Percentiles rank a stretch among this genome's conserved stretches.
Conservation (phyloP, 1,140 invertebrate species). For the Drosophila grimshawi region DNA sequence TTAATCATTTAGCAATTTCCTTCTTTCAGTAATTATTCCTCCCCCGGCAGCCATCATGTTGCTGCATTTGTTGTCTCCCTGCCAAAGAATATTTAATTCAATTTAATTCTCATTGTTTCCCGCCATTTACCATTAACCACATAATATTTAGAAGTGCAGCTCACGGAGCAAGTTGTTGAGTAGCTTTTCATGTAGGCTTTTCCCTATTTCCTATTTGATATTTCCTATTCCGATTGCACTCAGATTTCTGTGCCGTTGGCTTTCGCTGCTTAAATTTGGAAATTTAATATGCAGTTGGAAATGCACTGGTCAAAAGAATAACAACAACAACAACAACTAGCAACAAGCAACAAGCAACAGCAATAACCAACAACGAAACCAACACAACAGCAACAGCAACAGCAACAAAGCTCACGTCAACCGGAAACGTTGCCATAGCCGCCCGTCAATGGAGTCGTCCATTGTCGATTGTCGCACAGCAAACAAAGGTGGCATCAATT, state of each 20-base stretch:
- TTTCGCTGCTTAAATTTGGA: background rate
- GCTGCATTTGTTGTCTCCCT: slow-evolving; percentile 12
- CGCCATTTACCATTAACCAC: background rate
- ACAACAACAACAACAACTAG: slow-evolving; percentile 19
- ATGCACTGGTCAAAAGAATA: slow-evolving; percentile 53
- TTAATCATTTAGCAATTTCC: slow-evolving; percentile 75
- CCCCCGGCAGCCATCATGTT: background rate
- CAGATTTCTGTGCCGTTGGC: too few species aligned
- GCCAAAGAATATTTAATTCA: too few species aligned
- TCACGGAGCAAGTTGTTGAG: slow-evolving; percentile 59
- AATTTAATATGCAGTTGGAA: slow-evolving; percentile 18
- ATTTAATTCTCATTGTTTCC: too few species aligned
- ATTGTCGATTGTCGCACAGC: slow-evolving; percentile 25
- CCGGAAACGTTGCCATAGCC: slow-evolving; percentile 70
- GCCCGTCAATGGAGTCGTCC: slow-evolving; percentile 24
- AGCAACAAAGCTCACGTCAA: slow-evolving; percentile 17
- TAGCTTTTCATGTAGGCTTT: slow-evolving; percentile 54
- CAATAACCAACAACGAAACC: background rate
- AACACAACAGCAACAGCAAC: slow-evolving; percentile 10
- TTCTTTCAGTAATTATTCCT: slow-evolving; percentile 20
- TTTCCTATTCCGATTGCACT: too few species aligned
- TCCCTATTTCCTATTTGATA: background rate
- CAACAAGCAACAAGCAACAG: slow-evolving; percentile 13
- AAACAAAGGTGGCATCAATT: slow-evolving; percentile 28
- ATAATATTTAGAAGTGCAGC: slow-evolving; percentile 30